A percentile compares a stretch with the other conserved stretches of the same genome.
These are phyloP conservation scores for Apodemia zela DNA, from an alignment of 2,888 invertebrate species.

Conservation along the genomic window DNA sequence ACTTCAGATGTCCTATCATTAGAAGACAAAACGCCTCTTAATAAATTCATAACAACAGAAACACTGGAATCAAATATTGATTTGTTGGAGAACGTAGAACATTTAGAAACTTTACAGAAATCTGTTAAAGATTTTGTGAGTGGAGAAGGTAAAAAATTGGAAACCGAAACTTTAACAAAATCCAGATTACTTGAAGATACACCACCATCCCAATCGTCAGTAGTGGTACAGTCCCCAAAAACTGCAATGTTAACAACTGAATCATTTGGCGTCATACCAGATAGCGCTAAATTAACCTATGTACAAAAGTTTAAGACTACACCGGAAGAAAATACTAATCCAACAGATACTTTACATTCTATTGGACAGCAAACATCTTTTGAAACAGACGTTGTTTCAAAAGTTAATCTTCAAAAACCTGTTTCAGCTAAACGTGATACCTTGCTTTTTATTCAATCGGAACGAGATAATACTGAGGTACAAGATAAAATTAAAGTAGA, in stretches of 20 bases:
- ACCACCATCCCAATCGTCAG: neutral
- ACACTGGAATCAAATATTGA: neutral
- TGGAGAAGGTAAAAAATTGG: neutral
- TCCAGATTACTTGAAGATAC: neutral
- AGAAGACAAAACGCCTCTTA: neutral
- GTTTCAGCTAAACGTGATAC: constrained; percentile 41
- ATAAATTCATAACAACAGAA: neutral
- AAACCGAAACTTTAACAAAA: neutral
- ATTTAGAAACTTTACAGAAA: neutral
- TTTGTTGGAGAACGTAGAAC: neutral
- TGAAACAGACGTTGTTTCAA: constrained; percentile 20
- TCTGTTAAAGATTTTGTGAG: neutral
- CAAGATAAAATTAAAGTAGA: constrained; percentile 29
- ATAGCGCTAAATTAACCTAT: neutral
- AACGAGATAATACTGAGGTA: constrained; percentile 50
- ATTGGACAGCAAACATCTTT: neutral
- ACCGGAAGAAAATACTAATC: neutral
- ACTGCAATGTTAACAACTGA: neutral
- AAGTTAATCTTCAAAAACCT: constrained; percentile 27
- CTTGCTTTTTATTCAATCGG: constrained; percentile 53
- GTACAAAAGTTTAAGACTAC: neutral
- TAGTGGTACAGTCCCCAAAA: neutral
- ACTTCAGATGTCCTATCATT: neutral
- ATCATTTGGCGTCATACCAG: neutral
- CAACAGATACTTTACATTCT: neutral